phyloP scores from a whole-genome alignment of 2,113 vertebrate species.

The Ophthalmolycus amberensis region DNA sequence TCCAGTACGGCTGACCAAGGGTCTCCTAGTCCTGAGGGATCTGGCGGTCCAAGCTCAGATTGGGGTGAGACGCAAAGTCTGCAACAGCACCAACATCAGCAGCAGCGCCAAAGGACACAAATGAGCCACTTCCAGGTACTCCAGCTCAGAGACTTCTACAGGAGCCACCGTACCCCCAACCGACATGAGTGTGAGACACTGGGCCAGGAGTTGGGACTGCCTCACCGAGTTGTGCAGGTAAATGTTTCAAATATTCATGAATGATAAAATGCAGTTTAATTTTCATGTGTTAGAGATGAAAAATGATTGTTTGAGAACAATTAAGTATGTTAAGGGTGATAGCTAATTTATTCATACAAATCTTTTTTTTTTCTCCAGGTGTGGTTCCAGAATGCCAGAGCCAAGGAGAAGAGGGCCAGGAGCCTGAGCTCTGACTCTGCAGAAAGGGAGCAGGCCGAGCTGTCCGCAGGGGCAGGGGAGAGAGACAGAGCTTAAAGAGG shows the following conservation, averaged over 20 bases:
- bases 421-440: constrained; percentile 77
- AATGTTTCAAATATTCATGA: constrained; percentile 5
- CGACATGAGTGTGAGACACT: constrained; percentile 96
- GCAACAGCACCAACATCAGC: constrained; percentile 86
- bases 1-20: constrained; percentile 94
- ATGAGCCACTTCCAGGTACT: constrained; percentile 87
- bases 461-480: constrained; percentile 90
- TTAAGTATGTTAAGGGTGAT: background rate
- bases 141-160: constrained; percentile 82
- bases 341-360: constrained; percentile 7
- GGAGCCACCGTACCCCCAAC: constrained; percentile 88
- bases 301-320: background rate
- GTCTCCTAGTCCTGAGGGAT: constrained; percentile 92
- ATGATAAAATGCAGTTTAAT: background rate
- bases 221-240: constrained; percentile 96
- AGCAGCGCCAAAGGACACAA: constrained; percentile 87
- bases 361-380: constrained; percentile 75
- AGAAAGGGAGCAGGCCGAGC: constrained; percentile 78
- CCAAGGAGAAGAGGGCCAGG: constrained; percentile 96
- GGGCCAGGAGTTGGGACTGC: constrained; percentile 95
- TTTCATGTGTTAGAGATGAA: background rate
- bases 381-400: constrained; percentile 98
- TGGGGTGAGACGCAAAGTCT: constrained; percentile 89
- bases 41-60: constrained; percentile 89
- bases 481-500: constrained; percentile 84